A percentile compares a stretch with the other conserved stretches of the same genome.
Evolutionary conservation across 1,140 invertebrate species (phyloP).

Genomic region (Drosophila simulans): DNA sequence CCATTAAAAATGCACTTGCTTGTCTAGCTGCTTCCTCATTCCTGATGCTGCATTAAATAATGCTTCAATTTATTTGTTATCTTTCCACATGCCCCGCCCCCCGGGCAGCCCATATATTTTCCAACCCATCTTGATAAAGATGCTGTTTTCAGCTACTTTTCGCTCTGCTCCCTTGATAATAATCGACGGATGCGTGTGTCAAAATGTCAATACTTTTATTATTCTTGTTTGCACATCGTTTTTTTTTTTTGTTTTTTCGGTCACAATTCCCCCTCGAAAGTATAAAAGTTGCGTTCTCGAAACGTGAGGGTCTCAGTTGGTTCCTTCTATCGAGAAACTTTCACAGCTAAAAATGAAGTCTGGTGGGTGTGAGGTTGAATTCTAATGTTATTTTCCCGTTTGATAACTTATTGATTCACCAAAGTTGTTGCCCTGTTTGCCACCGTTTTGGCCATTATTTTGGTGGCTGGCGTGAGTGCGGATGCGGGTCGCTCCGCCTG

Average conservation of each 20-base stretch:
- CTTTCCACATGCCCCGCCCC: not conserved
- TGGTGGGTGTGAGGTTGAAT: constrained; percentile 47
- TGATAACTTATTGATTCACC: constrained; percentile 11
- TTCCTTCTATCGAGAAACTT: constrained; percentile 49
- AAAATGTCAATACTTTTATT: constrained; percentile 48
- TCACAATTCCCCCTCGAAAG: constrained; percentile 8
- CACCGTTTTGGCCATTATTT: constrained; percentile 46
- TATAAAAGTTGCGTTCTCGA: constrained; percentile 57
- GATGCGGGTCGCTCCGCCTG: constrained; percentile 76
- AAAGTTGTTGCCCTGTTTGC: constrained; percentile 48
- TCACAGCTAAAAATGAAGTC: constrained; percentile 62
- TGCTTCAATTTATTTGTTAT: not conserved
- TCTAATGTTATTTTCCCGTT: constrained; percentile 16
- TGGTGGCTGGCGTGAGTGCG: constrained; percentile 42
- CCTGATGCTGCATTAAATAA: not conserved
- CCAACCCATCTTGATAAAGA: constrained; percentile 16
- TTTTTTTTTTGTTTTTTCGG: constrained; percentile 6
- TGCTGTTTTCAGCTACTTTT: constrained; percentile 1
- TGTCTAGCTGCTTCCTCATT: not conserved
- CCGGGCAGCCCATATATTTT: not conserved
- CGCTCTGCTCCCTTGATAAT: constrained; percentile 42
- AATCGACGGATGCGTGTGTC: constrained; percentile 73
- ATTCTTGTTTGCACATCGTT: constrained; percentile 20
- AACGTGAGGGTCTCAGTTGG: constrained; percentile 48
- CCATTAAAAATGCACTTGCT: constrained; percentile 6